These are phyloP conservation scores for Porites australiensis DNA, from an alignment of 64 coral and sea anemone genomes.

Conservation along the genomic window DNA sequence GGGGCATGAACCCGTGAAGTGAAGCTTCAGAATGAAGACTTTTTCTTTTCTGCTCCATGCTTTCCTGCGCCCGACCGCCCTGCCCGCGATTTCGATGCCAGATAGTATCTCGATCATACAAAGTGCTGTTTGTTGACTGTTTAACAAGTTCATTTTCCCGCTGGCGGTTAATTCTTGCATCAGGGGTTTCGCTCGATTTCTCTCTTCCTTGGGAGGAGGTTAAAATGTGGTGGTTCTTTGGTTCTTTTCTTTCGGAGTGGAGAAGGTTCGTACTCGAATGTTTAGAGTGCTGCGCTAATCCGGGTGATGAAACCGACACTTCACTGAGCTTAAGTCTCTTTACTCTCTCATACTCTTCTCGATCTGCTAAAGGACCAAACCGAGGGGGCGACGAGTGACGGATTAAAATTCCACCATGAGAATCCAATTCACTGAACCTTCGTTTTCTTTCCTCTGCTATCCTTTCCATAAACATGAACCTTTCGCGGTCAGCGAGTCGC, in stretches of 20 bases:
- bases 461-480: constrained; percentile 77
- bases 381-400: constrained; percentile 70
- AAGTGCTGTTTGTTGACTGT: constrained; percentile 39
- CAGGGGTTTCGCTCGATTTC: not conserved
- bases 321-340: constrained; percentile 83
- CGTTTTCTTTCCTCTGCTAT: constrained; percentile 76
- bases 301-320: constrained; percentile 39
- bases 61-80: constrained; percentile 42
- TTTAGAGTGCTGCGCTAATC: constrained; percentile 41
- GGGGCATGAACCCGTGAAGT: constrained; percentile 53
- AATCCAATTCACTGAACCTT: constrained; percentile 71
- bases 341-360: constrained; percentile 77
- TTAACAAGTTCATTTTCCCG: constrained; percentile 75
- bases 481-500: constrained; percentile 74
- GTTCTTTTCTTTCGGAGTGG: constrained; percentile 46
- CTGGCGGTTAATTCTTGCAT: constrained; percentile 62
- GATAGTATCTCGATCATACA: constrained; percentile 77
- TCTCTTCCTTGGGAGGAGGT: constrained; percentile 16
- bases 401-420: constrained; percentile 48
- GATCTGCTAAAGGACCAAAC: constrained; percentile 61
- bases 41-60: constrained; percentile 66
- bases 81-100: constrained; percentile 86
- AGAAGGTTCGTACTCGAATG: not conserved
- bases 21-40: constrained; percentile 16
- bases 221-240: not conserved